phyloP scores from a whole-genome alignment of 2,797 vertebrate genomes.

The Ctenochaetus hawaiiensis region DNA sequence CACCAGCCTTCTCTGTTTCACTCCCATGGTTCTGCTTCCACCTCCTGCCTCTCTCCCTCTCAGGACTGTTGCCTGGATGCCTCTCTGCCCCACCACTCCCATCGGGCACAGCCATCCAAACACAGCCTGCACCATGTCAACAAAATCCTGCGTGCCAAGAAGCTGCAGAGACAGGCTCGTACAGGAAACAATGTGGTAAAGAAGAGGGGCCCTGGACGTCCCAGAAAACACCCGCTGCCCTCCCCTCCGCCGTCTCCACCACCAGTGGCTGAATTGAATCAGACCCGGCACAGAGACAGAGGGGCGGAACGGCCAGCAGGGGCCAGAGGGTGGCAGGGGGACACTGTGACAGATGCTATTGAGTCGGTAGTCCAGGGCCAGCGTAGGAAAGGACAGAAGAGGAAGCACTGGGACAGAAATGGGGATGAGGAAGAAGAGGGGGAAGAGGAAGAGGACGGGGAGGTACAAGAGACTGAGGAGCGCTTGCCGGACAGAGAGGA shows the following conservation, averaged over 20 bases:
- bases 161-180: constrained; percentile 95
- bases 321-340: constrained; percentile 74
- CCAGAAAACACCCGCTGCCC: constrained; percentile 89
- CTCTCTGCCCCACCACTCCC: constrained; percentile 76
- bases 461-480: constrained; percentile 74
- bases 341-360: constrained; percentile 91
- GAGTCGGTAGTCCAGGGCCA: constrained; percentile 95
- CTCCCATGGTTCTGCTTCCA: constrained; percentile 76
- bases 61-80: constrained; percentile 79
- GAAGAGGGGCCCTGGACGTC: constrained; percentile 94
- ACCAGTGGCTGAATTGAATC: constrained; percentile 67
- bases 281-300: constrained; percentile 69
- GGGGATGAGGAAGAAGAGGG: constrained; percentile 80
- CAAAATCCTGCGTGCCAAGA: constrained; percentile 98
- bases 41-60: constrained; percentile 72
- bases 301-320: constrained; percentile 56
- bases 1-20: constrained; percentile 82
- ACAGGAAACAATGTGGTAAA: constrained; percentile 97
- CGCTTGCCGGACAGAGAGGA: constrained; percentile 75
- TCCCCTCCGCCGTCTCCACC: constrained; percentile 82
- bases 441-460: constrained; percentile 66
- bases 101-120: constrained; percentile 90
- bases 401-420: constrained; percentile 86
- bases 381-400: constrained; percentile 87
- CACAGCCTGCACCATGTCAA: constrained; percentile 98